phyloP scores from a whole-genome alignment of 2,797 vertebrate species.

The Tachyglossus aculeatus region DNA sequence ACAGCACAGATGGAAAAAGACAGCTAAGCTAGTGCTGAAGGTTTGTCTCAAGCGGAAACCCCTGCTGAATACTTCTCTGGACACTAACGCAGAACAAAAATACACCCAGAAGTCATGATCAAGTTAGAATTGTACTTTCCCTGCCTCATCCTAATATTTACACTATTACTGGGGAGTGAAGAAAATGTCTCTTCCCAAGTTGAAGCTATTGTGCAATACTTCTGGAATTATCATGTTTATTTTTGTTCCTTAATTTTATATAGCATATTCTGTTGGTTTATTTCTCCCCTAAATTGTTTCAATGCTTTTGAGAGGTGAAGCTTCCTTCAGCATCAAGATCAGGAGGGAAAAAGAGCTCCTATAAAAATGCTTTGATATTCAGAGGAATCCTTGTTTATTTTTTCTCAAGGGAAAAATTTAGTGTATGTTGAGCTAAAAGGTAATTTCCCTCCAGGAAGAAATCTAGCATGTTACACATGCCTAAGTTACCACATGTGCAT shows the following conservation, averaged over 20 bases:
- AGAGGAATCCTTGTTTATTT: background rate
- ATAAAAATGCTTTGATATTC: background rate
- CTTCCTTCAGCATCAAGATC: background rate
- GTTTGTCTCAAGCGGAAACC: slow-evolving; percentile 8
- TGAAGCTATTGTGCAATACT: background rate
- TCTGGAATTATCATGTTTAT: background rate
- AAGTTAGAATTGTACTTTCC: background rate
- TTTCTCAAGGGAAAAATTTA: background rate
- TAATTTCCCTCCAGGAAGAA: too few species aligned
- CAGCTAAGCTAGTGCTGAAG: background rate
- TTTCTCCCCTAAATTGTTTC: too few species aligned
- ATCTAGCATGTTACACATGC: too few species aligned
- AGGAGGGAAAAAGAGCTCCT: slow-evolving; percentile 17
- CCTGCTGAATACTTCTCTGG: background rate
- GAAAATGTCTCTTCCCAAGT: background rate
- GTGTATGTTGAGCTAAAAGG: background rate
- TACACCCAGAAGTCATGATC: slow-evolving; percentile 6
- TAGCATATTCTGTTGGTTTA: slow-evolving; percentile 45
- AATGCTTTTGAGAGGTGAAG: slow-evolving; percentile 30
- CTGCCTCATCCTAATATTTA: background rate
- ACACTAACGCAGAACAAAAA: slow-evolving; percentile 21
- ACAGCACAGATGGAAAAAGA: slow-evolving; percentile 46
- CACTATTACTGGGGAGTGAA: fast-evolving
- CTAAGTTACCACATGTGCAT: background rate
- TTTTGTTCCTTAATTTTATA: slow-evolving; percentile 41